phyloP scores from a whole-genome alignment of 2,888 invertebrate genomes.

The Dasypogon diadema region DNA sequence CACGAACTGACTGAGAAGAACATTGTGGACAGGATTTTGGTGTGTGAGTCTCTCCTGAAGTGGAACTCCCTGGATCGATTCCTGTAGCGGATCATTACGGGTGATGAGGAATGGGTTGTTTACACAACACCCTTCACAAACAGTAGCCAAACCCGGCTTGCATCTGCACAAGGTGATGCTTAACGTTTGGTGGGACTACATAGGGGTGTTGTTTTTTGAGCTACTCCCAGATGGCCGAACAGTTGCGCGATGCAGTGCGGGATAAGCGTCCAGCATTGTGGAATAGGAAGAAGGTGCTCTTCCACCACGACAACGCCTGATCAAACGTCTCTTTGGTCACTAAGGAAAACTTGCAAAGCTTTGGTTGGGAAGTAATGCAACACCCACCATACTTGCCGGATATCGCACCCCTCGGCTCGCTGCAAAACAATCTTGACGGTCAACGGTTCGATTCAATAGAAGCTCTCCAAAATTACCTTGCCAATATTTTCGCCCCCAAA shows the following conservation, averaged over 20 bases:
- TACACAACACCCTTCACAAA: too few relatives aligned
- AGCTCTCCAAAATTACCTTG: neutral
- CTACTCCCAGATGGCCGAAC: slow-evolving; percentile 7
- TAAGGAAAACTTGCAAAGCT: slow-evolving; percentile 58
- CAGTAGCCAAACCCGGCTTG: slow-evolving; percentile 54
- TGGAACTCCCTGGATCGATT: too few relatives aligned
- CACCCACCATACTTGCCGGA: slow-evolving; percentile 59
- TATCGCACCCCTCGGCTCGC: slow-evolving; percentile 56
- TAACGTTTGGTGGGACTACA: too few relatives aligned
- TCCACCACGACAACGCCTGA: slow-evolving; percentile 54
- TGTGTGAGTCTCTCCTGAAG: too few relatives aligned
- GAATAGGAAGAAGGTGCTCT: slow-evolving; percentile 53
- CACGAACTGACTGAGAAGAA: too few relatives aligned
- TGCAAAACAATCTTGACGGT: neutral
- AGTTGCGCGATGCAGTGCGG: slow-evolving; percentile 33
- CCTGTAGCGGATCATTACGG: too few relatives aligned
- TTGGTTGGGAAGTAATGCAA: slow-evolving; percentile 59
- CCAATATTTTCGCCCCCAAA: neutral
- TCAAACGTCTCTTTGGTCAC: slow-evolving; percentile 53
- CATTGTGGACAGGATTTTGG: too few relatives aligned
- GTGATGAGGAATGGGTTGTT: too few relatives aligned
- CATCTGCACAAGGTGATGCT: slow-evolving; percentile 44
- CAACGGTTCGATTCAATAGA: neutral
- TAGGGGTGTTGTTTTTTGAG: slow-evolving; percentile 19
- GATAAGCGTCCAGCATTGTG: neutral